Conservation (phyloP, 2,113 vertebrate species). For the Pipra filicauda region DNA sequence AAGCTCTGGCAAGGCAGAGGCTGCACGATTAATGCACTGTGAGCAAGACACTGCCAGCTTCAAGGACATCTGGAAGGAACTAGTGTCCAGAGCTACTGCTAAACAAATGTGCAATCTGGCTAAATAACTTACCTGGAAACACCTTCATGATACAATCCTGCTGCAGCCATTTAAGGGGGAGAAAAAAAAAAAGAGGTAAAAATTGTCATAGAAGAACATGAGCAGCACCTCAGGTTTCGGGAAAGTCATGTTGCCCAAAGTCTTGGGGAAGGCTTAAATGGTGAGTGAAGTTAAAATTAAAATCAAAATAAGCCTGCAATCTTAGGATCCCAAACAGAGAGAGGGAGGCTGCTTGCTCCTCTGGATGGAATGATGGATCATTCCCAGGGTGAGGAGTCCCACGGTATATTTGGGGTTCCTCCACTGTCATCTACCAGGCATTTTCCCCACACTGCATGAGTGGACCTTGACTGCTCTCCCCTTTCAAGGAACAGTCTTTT, state of each 20-base stretch:
- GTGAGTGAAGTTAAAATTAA: background rate
- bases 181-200: background rate
- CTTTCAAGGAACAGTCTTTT: background rate
- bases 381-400: background rate
- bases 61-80: background rate
- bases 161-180: background rate
- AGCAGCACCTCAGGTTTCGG: background rate
- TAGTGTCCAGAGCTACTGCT: background rate
- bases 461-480: background rate
- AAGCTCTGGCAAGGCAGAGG: background rate
- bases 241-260: background rate
- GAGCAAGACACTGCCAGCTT: background rate
- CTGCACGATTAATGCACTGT: background rate
- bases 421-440: background rate
- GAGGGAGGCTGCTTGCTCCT: background rate
- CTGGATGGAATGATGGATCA: background rate
- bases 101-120: background rate
- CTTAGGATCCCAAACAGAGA: background rate
- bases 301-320: background rate
- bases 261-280: background rate
- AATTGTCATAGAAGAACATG: background rate
- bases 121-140: background rate
- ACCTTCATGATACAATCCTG: background rate
- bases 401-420: background rate
- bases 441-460: rapidly evolving